Evolutionary conservation across 1,140 invertebrate genomes (phyloP), one percentile per base, ranked within the genome.

Genomic region (Drosophila rufa): DNA sequence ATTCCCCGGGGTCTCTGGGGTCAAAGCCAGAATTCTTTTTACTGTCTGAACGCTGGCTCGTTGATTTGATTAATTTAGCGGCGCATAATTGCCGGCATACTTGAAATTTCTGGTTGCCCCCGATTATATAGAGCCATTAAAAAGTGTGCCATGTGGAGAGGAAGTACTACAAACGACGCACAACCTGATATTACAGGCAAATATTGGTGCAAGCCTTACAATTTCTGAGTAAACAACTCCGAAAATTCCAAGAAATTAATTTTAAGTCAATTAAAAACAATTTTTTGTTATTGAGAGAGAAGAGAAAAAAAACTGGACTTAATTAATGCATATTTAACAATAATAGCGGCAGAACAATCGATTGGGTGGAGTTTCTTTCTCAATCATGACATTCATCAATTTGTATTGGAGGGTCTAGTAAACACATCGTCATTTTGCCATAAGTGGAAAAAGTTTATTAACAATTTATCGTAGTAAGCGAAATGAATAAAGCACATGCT

Each of bases 171-270:
- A 22, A 55, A 1, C 33, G 14, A 15, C 15, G 43, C 14, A 27
- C 40, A 60, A 38, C 68, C 64, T 77, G 5, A 55, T 68, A 79
- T 86, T 82, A 86, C 79, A 50, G 43, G 38, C 62, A 73, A 69
- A 68, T 53, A 30, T 22, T 14, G 25, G 42, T 56, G 43, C 79
- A 73, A 70, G 71, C 66, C 67, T 68, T 73, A 45, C 69, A 73
- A 15, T 56, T 46, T 27, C n/a, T 22, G 12, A 7, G 64, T 57
- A 71, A 82, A 79, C 70, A 71, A 75, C 75, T 66, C 47, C 22
- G 6, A 48, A 65, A 79, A 48, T 86, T 87, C 84, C 84, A 87
- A 77, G 84, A 83, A 82, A 80, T 55, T 60, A 55, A 87, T 80
- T 77, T 64, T 68, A 68, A 50, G 45, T 67, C 82, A 86, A 86